Percentiles rank a stretch among this genome's conserved stretches.
These are phyloP conservation scores for Cordilura impudica DNA, from an alignment of 2,888 invertebrate species.

Conservation along the genomic window DNA sequence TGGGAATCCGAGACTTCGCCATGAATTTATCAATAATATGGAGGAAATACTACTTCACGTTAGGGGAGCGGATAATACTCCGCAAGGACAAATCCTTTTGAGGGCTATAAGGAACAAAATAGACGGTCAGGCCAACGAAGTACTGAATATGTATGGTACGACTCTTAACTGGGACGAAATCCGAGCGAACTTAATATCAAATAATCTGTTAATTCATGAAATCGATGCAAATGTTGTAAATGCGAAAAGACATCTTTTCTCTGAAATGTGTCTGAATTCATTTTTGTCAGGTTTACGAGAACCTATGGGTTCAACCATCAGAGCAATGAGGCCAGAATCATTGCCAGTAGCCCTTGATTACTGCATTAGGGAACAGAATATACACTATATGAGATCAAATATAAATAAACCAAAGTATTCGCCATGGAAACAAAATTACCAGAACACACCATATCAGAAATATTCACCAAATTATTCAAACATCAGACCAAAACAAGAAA, in stretches of 20 bases:
- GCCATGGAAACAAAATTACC: conserved; percentile 7
- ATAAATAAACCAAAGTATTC: conserved; percentile 9
- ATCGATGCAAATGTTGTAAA: neutral
- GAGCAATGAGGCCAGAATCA: conserved; percentile 63
- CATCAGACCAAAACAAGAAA: neutral
- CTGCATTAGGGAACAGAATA: too few species aligned
- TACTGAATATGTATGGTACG: conserved; percentile 9
- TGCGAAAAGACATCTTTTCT: too few species aligned
- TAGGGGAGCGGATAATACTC: conserved; percentile 13
- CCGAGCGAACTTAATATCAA: conserved; percentile 53
- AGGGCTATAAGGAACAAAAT: too few species aligned
- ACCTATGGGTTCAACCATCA: conserved; percentile 62
- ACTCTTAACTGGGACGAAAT: conserved; percentile 50
- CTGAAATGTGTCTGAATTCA: too few species aligned
- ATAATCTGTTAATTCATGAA: conserved; percentile 18
- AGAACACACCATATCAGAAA: conserved; percentile 3
- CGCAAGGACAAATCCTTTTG: neutral
- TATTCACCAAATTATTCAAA: conserved; percentile 7
- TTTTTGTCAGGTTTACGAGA: too few species aligned
- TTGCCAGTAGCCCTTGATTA: too few species aligned
- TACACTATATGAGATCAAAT: conserved; percentile 22
- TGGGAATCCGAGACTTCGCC: neutral
- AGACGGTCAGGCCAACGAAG: conserved; percentile 8
- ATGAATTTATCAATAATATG: conserved; percentile 23
- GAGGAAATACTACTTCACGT: too few species aligned